These are phyloP conservation scores for Sorex fumeus DNA, from an alignment of 2,113 vertebrate species.

Conservation along the genomic window DNA sequence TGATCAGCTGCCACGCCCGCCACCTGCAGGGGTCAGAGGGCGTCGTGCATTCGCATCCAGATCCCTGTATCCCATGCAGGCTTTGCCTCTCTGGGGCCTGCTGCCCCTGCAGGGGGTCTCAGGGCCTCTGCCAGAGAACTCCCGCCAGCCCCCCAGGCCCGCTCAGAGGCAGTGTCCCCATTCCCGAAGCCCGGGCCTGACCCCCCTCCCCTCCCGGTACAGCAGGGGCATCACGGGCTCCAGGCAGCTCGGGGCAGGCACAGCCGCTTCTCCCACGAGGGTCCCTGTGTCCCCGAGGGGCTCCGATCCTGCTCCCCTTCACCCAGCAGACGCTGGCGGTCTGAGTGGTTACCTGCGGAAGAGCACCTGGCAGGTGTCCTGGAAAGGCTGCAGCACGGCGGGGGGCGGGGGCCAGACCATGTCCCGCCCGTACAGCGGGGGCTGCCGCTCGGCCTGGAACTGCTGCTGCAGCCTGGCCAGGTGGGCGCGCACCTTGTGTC, in stretches of 20 bases:
- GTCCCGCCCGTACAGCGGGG: constrained; percentile 91
- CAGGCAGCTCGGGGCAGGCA: too few species aligned
- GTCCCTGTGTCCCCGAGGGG: not conserved
- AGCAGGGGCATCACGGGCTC: too few species aligned
- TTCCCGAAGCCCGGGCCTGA: not conserved
- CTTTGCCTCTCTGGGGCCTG: too few species aligned
- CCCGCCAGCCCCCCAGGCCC: not conserved
- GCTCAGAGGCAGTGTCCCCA: too few species aligned
- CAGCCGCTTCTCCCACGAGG: not conserved
- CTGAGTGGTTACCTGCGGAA: constrained; percentile 90
- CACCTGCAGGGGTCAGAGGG: constrained; percentile 88
- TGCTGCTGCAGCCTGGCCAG: constrained; percentile 91
- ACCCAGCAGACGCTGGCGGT: too few species aligned
- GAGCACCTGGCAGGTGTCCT: constrained; percentile 90
- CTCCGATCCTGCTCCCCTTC: too few species aligned
- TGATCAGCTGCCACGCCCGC: constrained; percentile 94
- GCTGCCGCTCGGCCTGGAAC: constrained; percentile 90
- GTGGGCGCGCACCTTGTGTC: constrained; percentile 94
- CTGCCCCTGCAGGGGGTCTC: not conserved
- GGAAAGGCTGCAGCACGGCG: constrained; percentile 90
- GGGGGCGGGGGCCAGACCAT: constrained; percentile 93
- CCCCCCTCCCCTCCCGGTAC: too few species aligned
- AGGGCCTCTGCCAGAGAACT: not conserved
- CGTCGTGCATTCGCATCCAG: too few species aligned
- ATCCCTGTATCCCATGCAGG: too few species aligned